Evolutionary conservation across 1,140 invertebrate species (phyloP).

Genomic region (Probaryconus sp.): DNA sequence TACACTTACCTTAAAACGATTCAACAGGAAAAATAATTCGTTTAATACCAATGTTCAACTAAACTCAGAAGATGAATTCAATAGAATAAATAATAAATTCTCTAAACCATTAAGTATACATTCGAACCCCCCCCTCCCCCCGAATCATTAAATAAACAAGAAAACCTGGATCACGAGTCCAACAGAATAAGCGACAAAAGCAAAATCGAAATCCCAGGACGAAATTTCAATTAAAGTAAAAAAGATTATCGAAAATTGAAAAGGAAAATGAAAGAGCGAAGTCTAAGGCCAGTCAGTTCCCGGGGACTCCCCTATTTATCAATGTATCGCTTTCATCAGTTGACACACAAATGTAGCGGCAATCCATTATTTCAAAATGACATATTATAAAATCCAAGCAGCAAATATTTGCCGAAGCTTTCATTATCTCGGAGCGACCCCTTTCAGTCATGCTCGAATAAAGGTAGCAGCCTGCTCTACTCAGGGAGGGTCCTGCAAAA

Average conservation of each 20-base stretch:
- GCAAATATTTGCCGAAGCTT: conserved; percentile 55
- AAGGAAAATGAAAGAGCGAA: conserved; percentile 22
- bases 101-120: too few relatives aligned
- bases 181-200: too few relatives aligned
- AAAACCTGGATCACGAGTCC: too few relatives aligned
- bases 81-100: too few relatives aligned
- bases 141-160: too few relatives aligned
- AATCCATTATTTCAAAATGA: conserved; percentile 57
- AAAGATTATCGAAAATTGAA: conserved; percentile 13
- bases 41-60: too few relatives aligned
- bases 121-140: too few relatives aligned
- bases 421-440: conserved; percentile 55
- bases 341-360: conserved; percentile 46
- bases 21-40: too few relatives aligned
- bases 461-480: conserved; percentile 10
- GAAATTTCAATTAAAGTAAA: too few relatives aligned
- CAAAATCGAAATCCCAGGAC: too few relatives aligned
- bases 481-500: conserved; percentile 30
- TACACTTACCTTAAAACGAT: too few relatives aligned
- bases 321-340: conserved; percentile 50
- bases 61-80: too few relatives aligned
- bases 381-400: conserved; percentile 58
- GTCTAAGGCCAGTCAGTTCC: conserved; percentile 1
- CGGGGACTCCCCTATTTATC: conserved; percentile 32
- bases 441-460: conserved; percentile 50